A percentile compares a stretch with the other conserved stretches of the same genome.
Conservation (phyloP, 2,888 invertebrate genomes). For the Crocallis elinguaria region DNA sequence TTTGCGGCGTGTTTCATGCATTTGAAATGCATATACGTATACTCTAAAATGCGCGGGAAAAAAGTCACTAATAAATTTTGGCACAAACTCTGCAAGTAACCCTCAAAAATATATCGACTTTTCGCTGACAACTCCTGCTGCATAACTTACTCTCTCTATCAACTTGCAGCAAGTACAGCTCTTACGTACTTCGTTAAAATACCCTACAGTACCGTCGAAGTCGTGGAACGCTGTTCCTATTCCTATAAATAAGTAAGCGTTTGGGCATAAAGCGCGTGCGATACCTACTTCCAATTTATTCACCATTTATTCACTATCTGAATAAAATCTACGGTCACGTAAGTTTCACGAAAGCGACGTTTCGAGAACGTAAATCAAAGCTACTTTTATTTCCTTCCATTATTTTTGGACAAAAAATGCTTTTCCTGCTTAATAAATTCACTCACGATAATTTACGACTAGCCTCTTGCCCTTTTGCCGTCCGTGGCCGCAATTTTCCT, state of each 20-base stretch:
- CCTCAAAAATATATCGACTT: too few species aligned
- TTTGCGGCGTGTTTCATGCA: too few species aligned
- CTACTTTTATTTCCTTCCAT: constrained; percentile 28
- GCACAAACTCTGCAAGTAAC: too few species aligned
- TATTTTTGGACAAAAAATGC: constrained; percentile 26
- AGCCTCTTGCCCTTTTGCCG: constrained; percentile 26
- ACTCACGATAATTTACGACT: constrained; percentile 19
- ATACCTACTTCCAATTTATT: too few species aligned
- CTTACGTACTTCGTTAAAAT: constrained; percentile 7
- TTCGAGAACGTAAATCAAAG: constrained; percentile 18
- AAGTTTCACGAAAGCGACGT: constrained; percentile 33
- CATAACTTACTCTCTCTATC: too few species aligned
- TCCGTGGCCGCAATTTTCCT: constrained; percentile 17
- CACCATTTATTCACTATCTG: constrained; percentile 34
- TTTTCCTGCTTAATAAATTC: constrained; percentile 30
- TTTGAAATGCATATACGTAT: too few species aligned
- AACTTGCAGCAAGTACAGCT: background rate
- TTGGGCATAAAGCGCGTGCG: constrained; percentile 47
- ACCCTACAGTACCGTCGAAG: background rate
- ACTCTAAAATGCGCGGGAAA: too few species aligned
- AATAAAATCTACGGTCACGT: constrained; percentile 44
- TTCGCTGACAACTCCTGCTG: too few species aligned
- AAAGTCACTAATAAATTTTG: too few species aligned
- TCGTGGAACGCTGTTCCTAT: constrained; percentile 19
- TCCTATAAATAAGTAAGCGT: constrained; percentile 46